Evolutionary conservation across 1,140 invertebrate species (phyloP).

Genomic region (Spodoptera litura): DNA sequence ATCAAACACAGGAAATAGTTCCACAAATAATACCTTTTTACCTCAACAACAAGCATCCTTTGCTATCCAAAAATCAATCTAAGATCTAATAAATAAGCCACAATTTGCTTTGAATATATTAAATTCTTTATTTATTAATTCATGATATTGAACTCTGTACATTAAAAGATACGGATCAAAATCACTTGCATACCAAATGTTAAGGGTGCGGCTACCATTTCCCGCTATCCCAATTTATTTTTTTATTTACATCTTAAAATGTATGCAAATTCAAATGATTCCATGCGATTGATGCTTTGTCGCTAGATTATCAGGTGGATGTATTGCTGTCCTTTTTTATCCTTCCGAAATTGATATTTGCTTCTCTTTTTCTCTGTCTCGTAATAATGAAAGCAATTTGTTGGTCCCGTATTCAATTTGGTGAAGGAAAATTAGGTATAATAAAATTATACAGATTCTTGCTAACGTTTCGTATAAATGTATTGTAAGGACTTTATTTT

Average conservation of each 20-base stretch:
- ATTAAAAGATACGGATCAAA: slow-evolving; percentile 13
- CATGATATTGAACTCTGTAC: slow-evolving; percentile 10
- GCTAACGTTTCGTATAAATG: slow-evolving; percentile 58
- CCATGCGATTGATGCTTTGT: slow-evolving; percentile 68
- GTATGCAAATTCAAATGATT: slow-evolving; percentile 75
- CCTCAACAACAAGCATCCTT: slow-evolving; percentile 6
- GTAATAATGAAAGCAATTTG: slow-evolving; percentile 71
- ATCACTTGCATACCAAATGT: slow-evolving; percentile 2
- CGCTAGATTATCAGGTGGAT: slow-evolving; percentile 62
- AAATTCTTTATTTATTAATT: neutral
- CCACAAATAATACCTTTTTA: slow-evolving; percentile 30
- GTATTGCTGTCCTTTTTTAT: slow-evolving; percentile 53
- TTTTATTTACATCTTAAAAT: slow-evolving; percentile 76
- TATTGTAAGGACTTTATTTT: slow-evolving; percentile 66
- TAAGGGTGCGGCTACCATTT: slow-evolving; percentile 42
- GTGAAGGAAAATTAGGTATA: slow-evolving; percentile 69
- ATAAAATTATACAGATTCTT: slow-evolving; percentile 79
- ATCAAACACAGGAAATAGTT: slow-evolving; percentile 38
- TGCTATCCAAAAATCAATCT: slow-evolving; percentile 24
- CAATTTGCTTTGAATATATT: neutral
- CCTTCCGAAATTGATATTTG: slow-evolving; percentile 48
- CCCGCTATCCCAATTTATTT: slow-evolving; percentile 61
- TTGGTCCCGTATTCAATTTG: slow-evolving; percentile 69
- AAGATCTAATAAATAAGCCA: slow-evolving; percentile 15
- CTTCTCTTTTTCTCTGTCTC: slow-evolving; percentile 53